phyloP scores from a whole-genome alignment of 2,888 invertebrate genomes.

The Epirrhoe alternata region DNA sequence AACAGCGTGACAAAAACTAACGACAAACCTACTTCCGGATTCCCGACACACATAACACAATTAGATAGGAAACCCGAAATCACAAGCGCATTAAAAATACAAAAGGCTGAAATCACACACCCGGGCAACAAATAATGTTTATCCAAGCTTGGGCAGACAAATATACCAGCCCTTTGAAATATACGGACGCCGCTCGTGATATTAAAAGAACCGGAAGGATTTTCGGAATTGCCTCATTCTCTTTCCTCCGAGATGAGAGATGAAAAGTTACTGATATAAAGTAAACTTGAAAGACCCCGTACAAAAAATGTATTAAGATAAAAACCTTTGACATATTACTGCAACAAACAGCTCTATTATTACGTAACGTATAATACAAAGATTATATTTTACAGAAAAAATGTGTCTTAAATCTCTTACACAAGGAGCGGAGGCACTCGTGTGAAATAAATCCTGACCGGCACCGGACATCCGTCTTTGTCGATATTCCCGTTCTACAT shows the following conservation, averaged over 20 bases:
- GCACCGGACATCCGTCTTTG: constrained; percentile 85
- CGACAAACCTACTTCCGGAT: constrained; percentile 44
- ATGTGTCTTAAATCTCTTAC: constrained; percentile 49
- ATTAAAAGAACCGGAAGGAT: constrained; percentile 78
- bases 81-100: constrained; percentile 56
- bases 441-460: constrained; percentile 85
- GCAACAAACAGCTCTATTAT: constrained; percentile 20
- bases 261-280: constrained; percentile 53
- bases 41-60: constrained; percentile 66
- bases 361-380: constrained; percentile 36
- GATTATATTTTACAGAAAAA: constrained; percentile 37
- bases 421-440: constrained; percentile 67
- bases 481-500: constrained; percentile 83
- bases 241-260: constrained; percentile 45
- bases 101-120: constrained; percentile 69
- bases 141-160: constrained; percentile 66
- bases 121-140: constrained; percentile 72
- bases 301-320: constrained; percentile 19
- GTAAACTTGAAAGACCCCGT: constrained; percentile 44
- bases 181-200: constrained; percentile 62
- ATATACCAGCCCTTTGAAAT: constrained; percentile 69
- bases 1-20: constrained; percentile 24
- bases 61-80: constrained; percentile 57
- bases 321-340: constrained; percentile 8
- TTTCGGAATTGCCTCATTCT: constrained; percentile 56